Evolutionary conservation across 2,888 invertebrate genomes (phyloP).

Genomic region (Drosophila meridiana): DNA sequence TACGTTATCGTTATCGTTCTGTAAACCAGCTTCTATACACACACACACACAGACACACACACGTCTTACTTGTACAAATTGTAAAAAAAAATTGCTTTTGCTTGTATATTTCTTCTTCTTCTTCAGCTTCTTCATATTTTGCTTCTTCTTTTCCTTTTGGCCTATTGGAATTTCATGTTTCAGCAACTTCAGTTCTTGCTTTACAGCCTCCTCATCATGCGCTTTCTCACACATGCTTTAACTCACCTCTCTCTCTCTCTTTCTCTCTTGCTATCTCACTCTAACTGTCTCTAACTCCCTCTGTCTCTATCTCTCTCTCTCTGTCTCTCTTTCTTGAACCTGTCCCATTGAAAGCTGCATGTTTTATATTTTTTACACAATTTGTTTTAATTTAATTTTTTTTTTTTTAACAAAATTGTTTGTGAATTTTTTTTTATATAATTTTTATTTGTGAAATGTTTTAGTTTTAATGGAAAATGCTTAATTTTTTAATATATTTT

Average conservation of each 20-base stretch:
- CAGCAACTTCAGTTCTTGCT: slow-evolving; percentile 18
- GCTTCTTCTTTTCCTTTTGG: slow-evolving; percentile 39
- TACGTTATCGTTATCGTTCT: slow-evolving; percentile 26
- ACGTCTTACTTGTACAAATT: slow-evolving; percentile 35
- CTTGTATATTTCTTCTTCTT: slow-evolving; percentile 53
- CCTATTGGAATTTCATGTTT: slow-evolving; percentile 63
- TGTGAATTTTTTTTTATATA: slow-evolving; percentile 21
- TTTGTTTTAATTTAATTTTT: not conserved
- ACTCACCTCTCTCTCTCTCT: slow-evolving; percentile 11
- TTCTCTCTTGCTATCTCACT: slow-evolving; percentile 4
- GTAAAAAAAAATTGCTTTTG: slow-evolving; percentile 42
- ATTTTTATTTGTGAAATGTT: slow-evolving; percentile 20
- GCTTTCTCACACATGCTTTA: slow-evolving; percentile 39
- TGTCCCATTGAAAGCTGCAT: slow-evolving; percentile 47
- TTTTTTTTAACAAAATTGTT: slow-evolving; percentile 15
- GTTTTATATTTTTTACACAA: slow-evolving; percentile 38
- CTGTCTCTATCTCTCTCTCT: slow-evolving; percentile 3
- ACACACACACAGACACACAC: slow-evolving; percentile 21
- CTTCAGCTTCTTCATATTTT: not conserved
- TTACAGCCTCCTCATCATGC: slow-evolving; percentile 24
- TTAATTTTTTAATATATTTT: not conserved
- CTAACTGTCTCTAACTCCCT: slow-evolving; percentile 27
- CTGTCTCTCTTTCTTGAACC: not conserved
- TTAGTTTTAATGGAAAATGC: not conserved
- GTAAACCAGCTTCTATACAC: slow-evolving; percentile 22